These are phyloP conservation scores for Danaus melanippus DNA, from an alignment of 1,140 invertebrate genomes.

Conservation along the genomic window DNA sequence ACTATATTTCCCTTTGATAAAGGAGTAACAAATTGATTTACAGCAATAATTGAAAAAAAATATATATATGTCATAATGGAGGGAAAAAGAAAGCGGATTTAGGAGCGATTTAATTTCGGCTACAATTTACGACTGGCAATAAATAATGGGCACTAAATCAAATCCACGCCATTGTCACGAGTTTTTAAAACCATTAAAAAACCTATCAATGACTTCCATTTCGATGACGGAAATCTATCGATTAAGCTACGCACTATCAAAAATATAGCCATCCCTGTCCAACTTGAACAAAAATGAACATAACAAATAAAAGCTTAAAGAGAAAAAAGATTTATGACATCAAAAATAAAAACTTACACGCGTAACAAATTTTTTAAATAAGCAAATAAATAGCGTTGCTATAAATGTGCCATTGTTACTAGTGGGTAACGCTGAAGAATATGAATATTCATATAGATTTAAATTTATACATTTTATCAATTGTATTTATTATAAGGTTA, in stretches of 20 bases:
- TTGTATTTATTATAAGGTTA: constrained; percentile 20
- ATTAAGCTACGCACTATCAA: constrained; percentile 20
- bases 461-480: constrained; percentile 26
- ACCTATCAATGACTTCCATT: constrained; percentile 58
- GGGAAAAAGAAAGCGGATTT: constrained; percentile 45
- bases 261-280: constrained; percentile 31
- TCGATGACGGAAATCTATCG: constrained; percentile 46
- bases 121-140: constrained; percentile 61
- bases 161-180: constrained; percentile 57
- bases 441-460: constrained; percentile 66
- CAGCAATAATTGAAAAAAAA: constrained; percentile 37
- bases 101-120: constrained; percentile 62
- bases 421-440: constrained; percentile 62
- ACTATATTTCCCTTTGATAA: constrained; percentile 17
- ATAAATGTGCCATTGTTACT: constrained; percentile 59
- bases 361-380: constrained; percentile 70
- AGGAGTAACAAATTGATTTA: constrained; percentile 51
- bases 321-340: constrained; percentile 21
- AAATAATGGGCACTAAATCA: constrained; percentile 52
- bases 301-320: constrained; percentile 12
- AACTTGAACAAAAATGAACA: constrained; percentile 16
- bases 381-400: constrained; percentile 65
- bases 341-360: constrained; percentile 48
- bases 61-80: constrained; percentile 30
- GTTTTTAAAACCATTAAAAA: constrained; percentile 68